Base-by-base conservation (phyloP, 2,888 invertebrate species). In the Camponotus fellah region DNA sequence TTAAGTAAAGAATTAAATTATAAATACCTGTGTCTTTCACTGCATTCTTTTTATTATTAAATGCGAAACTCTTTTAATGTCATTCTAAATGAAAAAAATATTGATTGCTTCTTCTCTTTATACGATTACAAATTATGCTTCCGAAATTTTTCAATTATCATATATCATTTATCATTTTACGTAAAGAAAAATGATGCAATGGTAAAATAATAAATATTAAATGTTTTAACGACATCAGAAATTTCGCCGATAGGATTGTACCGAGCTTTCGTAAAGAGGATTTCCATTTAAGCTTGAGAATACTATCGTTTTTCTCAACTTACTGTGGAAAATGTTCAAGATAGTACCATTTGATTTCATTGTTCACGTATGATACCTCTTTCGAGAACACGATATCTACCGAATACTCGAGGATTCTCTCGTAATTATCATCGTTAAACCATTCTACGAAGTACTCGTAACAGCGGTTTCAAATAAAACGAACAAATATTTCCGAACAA, bases 391-490 rank as follows among this genome's bases (percentile, higher is more conserved):
- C 26, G 62, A 46, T 81, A 68, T 86, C 49, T 69, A 65, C 56
- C 75, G 64, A 49, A 64, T 60, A 17, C 58, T 66, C 37, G 83
- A 64, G 6, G 56, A 26, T 65, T 77, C 12, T 14, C 74, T 83
- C 71, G 58, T 62, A 80, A 81, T 83, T 83, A 86, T 83, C 81
- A 71, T 86, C 79, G 76, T 86, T 87, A 83, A 87, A 84, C 43
- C 40, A 58, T 32, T 60, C 40, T 34, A 64, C 64, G 64, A 4
- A 17, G 43, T 3, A 49, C 53, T 68, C 56, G 79, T 71, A 56
- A 80, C 43, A 53, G 71, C 62, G 56, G 14, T 69, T 53, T 53
- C 21, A 21, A 76, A 65, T 21, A 60, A 26, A n/a, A 66, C 65
- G 71, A 43, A 37, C 34, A 82, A 85, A 81, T 83, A 83, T 81